Conservation (phyloP, 2,113 vertebrate species). For the Cinclus cinclus region DNA sequence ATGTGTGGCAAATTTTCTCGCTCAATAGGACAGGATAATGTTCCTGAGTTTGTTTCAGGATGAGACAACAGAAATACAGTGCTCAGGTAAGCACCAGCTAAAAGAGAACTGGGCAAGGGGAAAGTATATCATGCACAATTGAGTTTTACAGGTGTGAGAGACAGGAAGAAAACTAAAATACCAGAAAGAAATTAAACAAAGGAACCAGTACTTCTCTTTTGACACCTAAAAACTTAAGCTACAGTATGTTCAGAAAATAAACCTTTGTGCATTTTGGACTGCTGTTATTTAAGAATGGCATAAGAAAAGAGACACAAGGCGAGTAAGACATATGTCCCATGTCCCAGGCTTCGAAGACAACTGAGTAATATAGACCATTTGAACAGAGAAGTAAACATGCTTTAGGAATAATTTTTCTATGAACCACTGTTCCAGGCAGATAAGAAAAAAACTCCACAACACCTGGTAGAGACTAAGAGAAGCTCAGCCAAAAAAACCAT, state of each 20-base stretch:
- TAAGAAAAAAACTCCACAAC: neutral
- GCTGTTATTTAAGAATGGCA: neutral
- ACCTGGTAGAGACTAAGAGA: neutral
- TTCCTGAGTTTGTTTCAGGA: neutral
- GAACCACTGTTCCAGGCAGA: neutral
- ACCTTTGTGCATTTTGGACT: neutral
- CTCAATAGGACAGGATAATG: neutral
- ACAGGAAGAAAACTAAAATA: neutral
- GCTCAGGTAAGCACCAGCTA: neutral
- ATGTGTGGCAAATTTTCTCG: neutral
- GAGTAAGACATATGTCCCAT: neutral
- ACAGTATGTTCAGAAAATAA: neutral
- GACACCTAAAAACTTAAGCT: neutral
- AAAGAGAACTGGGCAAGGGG: fast-evolving
- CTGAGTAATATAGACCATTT: neutral
- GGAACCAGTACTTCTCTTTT: neutral
- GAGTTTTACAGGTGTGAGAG: neutral
- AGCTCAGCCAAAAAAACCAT: neutral
- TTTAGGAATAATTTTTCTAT: neutral
- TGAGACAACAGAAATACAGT: neutral
- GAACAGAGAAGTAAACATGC: neutral
- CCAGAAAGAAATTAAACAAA: neutral
- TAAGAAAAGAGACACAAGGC: neutral
- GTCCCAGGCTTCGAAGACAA: neutral
- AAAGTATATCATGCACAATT: neutral